A percentile compares a stretch with the other conserved stretches of the same genome.
Evolutionary conservation across 2,113 vertebrate species (phyloP).

Genomic region (Bufo gargarizans): DNA sequence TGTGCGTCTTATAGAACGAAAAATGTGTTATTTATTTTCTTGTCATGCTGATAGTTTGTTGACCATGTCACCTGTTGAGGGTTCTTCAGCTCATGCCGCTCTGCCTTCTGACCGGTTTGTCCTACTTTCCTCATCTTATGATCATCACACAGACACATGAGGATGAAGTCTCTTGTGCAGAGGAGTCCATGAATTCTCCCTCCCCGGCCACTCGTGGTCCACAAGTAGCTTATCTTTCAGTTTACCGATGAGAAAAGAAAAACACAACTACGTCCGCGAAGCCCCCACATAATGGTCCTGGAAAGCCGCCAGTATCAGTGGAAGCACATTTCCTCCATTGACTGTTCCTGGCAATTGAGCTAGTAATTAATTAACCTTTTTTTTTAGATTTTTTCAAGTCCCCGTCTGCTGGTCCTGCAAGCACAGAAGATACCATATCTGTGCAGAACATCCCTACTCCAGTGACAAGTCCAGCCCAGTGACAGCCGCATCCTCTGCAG

Average conservation of each 20-base stretch:
- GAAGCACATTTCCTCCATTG: constrained; percentile 33
- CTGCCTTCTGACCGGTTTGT: not conserved
- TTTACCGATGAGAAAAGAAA: constrained; percentile 29
- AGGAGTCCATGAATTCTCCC: not conserved
- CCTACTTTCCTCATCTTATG: not conserved
- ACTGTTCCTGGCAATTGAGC: constrained; percentile 50
- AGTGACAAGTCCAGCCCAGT: constrained; percentile 40
- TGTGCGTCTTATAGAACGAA: no score
- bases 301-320: constrained; percentile 21
- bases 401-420: constrained; percentile 5
- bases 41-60: no score
- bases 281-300: constrained; percentile 9
- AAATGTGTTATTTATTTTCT: no score
- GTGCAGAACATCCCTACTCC: constrained; percentile 45
- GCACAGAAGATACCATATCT: constrained; percentile 43
- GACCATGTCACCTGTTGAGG: not conserved
- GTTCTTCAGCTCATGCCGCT: not conserved
- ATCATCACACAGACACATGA: not conserved
- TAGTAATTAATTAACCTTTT: constrained; percentile 54
- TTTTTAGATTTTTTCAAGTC: constrained; percentile 42
- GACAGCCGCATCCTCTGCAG: constrained; percentile 41
- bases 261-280: not conserved
- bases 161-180: not conserved
- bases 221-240: constrained; percentile 4
- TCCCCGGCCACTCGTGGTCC: constrained; percentile 11